These are phyloP conservation scores for Echinarachnius parma DNA, from an alignment of 53 echinoderm and acorn worm genomes.

Conservation along the genomic window DNA sequence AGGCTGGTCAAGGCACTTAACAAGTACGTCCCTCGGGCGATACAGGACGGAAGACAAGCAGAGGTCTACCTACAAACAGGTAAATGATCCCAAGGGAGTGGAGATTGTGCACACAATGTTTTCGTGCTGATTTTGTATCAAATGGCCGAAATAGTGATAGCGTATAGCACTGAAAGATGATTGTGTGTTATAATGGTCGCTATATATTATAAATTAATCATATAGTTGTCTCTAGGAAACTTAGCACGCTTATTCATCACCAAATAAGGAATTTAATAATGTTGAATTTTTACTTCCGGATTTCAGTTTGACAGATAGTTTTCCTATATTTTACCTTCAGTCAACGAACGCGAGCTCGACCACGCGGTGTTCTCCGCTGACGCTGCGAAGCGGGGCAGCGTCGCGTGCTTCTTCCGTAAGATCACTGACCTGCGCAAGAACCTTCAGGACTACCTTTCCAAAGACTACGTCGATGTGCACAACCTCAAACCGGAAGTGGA, in stretches of 20 bases:
- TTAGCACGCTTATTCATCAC: no score
- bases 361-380: slow-evolving; percentile 32
- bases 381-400: slow-evolving; percentile 28
- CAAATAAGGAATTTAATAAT: no score
- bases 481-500: slow-evolving; percentile 76
- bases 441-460: slow-evolving; percentile 81
- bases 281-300: no score
- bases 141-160: no score
- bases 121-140: no score
- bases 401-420: slow-evolving; percentile 60
- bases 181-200: no score
- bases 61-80: slow-evolving; percentile 59
- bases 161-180: no score
- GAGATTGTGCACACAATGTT: no score
- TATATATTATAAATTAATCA: no score
- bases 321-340: no score
- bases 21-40: slow-evolving; percentile 42
- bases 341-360: slow-evolving; percentile 68
- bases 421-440: slow-evolving; percentile 71
- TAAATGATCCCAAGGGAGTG: slow-evolving; percentile 27
- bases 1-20: slow-evolving; percentile 57
- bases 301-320: no score
- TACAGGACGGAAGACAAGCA: slow-evolving; percentile 24
- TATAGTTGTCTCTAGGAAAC: no score
- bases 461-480: slow-evolving; percentile 81